A percentile compares a stretch with the other conserved stretches of the same genome.
Conservation (phyloP, 1,140 invertebrate genomes). For the Brachystomella parvula region DNA sequence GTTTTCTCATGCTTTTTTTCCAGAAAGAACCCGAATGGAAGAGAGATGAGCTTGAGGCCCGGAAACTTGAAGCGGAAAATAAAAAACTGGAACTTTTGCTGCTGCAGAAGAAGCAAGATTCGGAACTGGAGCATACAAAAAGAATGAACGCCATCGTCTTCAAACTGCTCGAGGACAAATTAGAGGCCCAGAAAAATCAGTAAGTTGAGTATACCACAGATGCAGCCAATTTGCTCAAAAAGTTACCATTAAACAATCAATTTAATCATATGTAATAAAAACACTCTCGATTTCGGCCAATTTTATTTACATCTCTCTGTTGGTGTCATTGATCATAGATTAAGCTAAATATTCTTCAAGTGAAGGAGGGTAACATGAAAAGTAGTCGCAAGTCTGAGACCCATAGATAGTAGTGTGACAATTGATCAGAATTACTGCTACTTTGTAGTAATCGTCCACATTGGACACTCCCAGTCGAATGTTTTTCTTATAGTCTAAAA, state of each 20-base stretch:
- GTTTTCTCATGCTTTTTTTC: neutral
- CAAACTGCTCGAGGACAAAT: neutral
- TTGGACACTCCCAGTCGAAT: neutral
- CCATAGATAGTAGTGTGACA: constrained; percentile 5
- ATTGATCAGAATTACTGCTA: constrained; percentile 10
- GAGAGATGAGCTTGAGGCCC: neutral
- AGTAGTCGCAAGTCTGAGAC: neutral
- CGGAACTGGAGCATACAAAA: neutral
- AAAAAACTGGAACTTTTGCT: neutral
- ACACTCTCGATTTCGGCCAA: too few relatives aligned
- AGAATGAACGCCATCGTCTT: neutral
- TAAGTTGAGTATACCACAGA: too few relatives aligned
- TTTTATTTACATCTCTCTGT: neutral
- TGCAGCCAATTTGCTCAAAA: too few relatives aligned
- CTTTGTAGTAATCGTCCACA: neutral
- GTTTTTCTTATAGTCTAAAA: constrained; percentile 13
- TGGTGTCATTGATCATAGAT: neutral
- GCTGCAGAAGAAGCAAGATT: neutral
- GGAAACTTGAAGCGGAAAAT: neutral
- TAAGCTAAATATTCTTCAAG: constrained; percentile 14
- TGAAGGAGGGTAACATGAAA: neutral
- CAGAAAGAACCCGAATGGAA: neutral
- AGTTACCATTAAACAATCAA: too few relatives aligned
- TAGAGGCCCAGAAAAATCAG: too few relatives aligned
- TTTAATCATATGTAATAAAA: too few relatives aligned